phyloP scores from a whole-genome alignment of 2,888 invertebrate species.

The Ashinkailepas kermadecensis region DNA sequence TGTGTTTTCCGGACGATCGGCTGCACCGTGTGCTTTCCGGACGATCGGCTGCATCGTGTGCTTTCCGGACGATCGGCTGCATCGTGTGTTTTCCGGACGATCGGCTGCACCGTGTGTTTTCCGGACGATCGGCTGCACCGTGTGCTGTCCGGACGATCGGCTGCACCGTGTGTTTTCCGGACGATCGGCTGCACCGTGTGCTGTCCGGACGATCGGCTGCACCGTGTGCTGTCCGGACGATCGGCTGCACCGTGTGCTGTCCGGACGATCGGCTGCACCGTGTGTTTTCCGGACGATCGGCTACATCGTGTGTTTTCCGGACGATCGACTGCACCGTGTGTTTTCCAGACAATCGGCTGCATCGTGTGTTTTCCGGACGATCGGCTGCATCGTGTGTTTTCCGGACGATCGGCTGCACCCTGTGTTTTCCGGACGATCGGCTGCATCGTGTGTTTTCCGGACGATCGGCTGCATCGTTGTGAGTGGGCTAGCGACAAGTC shows the following conservation, averaged over 20 bases:
- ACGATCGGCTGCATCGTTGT: neutral
- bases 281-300: too few species aligned
- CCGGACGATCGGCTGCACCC: neutral
- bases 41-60: neutral
- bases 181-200: too few species aligned
- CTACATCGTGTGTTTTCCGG: neutral
- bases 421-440: too few species aligned
- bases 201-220: neutral
- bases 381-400: neutral
- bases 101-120: neutral
- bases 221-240: too few species aligned
- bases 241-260: neutral
- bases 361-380: neutral
- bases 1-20: too few species aligned
- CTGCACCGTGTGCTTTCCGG: neutral
- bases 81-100: too few species aligned
- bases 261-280: neutral
- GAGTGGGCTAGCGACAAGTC: too few species aligned
- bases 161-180: too few species aligned
- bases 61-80: neutral
- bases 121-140: neutral
- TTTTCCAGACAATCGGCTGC: too few species aligned
- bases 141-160: neutral
- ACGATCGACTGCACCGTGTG: neutral
- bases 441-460: neutral